Evolutionary conservation across 2,113 vertebrate species (phyloP), one percentile per base, ranked within the genome.

Genomic region (Echinops telfairi): DNA sequence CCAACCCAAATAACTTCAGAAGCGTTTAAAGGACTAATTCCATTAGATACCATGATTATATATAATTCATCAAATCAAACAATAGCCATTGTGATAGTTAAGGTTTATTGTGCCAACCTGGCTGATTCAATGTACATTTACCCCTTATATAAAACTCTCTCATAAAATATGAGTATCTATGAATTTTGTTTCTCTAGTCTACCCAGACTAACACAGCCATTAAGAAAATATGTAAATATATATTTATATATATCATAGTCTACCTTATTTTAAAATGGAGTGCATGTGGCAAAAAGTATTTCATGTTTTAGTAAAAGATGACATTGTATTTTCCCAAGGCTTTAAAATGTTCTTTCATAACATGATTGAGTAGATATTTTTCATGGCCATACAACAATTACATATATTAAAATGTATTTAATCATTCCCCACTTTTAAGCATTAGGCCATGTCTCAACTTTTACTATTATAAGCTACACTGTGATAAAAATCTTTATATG

Each of bases 321-420:
- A 29, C 25, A 66, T 66, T 57, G 11, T 77, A 88, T 76, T 88
- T 87, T 31, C 66, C 23, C 31, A 75, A 3, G 19, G 75, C 58
- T 40, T 90, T 76, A 68, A 77, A 88, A 88, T 91, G 40, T 70
- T 93, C 36, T 92, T 95, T 90, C 19, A 91, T 77, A 88, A 88
- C 3, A 90, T 57, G 80, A 75, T 2, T 87, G 38, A 84, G 43
- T 38, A 82, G 4, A 33, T 40, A 36, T 79, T 80, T 83, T 92
- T 73, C 83, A 58, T 71, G 58, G 29, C 16, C 81, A 81, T 0
- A 84, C 70, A 90, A 58, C 11, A 83, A 90, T 17, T 89, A 88
- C 58, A 79, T 57, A 43, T 92, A 4, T 47, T 66, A 66, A 40
- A 84, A 85, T 62, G 73, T 86, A 43, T 89, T 77, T 78, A 22